These are phyloP conservation scores for Chaetodon auriga DNA, from an alignment of 2,113 vertebrate species.

Conservation along the genomic window DNA sequence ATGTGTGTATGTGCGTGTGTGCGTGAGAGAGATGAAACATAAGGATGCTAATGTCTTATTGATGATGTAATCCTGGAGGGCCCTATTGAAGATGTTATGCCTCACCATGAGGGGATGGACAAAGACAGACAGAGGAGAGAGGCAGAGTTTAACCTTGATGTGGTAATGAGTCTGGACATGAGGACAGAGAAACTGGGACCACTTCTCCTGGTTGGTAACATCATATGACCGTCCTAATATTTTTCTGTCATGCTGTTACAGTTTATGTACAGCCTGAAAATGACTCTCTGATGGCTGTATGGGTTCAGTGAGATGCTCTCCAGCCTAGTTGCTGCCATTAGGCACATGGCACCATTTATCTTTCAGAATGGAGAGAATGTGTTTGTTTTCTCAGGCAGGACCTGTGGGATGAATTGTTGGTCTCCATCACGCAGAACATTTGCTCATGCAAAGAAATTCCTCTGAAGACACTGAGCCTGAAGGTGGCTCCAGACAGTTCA, in stretches of 20 bases:
- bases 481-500: background rate
- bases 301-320: background rate
- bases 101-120: conserved; percentile 44
- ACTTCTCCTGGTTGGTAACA: conserved; percentile 10
- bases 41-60: conserved; percentile 78
- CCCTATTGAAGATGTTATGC: conserved; percentile 65
- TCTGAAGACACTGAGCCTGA: conserved; percentile 3
- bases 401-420: conserved; percentile 9
- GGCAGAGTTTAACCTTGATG: conserved; percentile 54
- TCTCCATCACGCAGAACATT: conserved; percentile 14
- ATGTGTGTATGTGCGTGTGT: background rate
- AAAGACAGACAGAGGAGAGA: conserved; percentile 27
- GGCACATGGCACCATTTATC: conserved; percentile 1
- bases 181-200: conserved; percentile 18
- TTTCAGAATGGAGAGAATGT: conserved; percentile 8
- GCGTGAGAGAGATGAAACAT: conserved; percentile 46
- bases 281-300: background rate
- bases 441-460: background rate
- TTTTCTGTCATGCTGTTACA: background rate
- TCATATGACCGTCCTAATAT: conserved; percentile 25
- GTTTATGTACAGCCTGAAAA: background rate
- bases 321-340: background rate
- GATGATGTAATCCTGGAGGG: conserved; percentile 79
- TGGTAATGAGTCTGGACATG: conserved; percentile 50
- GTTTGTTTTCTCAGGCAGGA: conserved; percentile 21